Evolutionary conservation across 2,113 vertebrate genomes (phyloP).

Genomic region (Puffinus mauretanicus): DNA sequence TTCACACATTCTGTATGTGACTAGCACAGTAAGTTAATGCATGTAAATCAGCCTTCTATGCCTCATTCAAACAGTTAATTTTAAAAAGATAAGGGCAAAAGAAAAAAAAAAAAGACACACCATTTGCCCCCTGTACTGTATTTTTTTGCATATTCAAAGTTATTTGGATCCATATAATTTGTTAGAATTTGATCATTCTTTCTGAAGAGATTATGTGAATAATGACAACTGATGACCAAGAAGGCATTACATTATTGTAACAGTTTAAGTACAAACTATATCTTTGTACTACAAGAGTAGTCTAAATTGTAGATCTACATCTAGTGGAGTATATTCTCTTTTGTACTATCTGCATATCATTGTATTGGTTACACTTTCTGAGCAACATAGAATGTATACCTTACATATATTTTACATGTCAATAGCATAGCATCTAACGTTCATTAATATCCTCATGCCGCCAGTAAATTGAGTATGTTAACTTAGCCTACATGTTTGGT

Average conservation of each 20-base stretch:
- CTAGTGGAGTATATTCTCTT: background rate
- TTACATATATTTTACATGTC: background rate
- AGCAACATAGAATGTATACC: background rate
- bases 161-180: background rate
- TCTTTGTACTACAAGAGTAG: background rate
- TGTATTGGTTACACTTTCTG: background rate
- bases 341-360: background rate
- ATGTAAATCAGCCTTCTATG: background rate
- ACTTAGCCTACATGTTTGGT: background rate
- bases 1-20: background rate
- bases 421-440: background rate
- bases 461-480: background rate
- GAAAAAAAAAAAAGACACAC: rapidly evolving
- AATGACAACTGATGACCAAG: background rate
- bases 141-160: background rate
- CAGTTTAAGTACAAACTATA: background rate
- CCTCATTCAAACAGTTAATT: background rate
- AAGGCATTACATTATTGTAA: background rate
- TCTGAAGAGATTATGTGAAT: background rate
- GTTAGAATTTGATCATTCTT: background rate
- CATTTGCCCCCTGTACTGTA: background rate
- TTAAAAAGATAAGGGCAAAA: background rate
- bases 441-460: background rate
- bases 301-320: background rate
- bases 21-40: background rate